phyloP scores from a whole-genome alignment of 2,888 invertebrate genomes.

The Entomobrya multifasciata region DNA sequence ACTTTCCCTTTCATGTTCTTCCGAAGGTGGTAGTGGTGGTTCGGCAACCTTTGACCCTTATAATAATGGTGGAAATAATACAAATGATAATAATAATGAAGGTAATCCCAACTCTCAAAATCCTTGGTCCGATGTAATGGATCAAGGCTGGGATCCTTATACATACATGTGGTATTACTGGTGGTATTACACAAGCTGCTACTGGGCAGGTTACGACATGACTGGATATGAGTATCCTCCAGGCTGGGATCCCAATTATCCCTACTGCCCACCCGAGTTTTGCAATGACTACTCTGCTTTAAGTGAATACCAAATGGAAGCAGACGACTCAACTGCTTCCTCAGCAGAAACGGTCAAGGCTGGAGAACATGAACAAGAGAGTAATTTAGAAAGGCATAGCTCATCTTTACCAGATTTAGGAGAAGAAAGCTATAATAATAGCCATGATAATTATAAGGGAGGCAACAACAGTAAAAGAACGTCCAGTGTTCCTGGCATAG shows the following conservation, averaged over 20 bases:
- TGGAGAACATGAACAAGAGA: constrained; percentile 10
- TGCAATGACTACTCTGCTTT: constrained; percentile 49
- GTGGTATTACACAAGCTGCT: constrained; percentile 78
- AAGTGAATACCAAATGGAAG: constrained; percentile 49
- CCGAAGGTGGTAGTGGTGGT: constrained; percentile 68
- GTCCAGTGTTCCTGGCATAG: constrained; percentile 73
- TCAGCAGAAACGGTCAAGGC: neutral
- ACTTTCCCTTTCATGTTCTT: constrained; percentile 57
- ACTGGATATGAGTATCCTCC: constrained; percentile 75
- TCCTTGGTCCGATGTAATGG: constrained; percentile 74
- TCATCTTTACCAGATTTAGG: constrained; percentile 53
- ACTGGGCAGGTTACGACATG: constrained; percentile 77
- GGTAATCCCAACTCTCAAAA: constrained; percentile 45
- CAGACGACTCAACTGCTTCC: constrained; percentile 10
- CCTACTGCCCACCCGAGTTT: constrained; percentile 71
- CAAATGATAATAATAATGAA: constrained; percentile 61
- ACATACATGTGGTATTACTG: constrained; percentile 79
- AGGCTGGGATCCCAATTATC: constrained; percentile 76
- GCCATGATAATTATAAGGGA: constrained; percentile 47
- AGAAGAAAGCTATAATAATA: constrained; percentile 64
- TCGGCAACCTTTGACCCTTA: constrained; percentile 69
- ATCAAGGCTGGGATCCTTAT: constrained; percentile 76
- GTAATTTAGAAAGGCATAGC: constrained; percentile 52
- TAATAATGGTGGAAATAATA: constrained; percentile 48
- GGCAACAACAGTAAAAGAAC: constrained; percentile 16